These are phyloP conservation scores for Ictalurus furcatus DNA, from an alignment of 2,113 vertebrate genomes.

Conservation along the genomic window DNA sequence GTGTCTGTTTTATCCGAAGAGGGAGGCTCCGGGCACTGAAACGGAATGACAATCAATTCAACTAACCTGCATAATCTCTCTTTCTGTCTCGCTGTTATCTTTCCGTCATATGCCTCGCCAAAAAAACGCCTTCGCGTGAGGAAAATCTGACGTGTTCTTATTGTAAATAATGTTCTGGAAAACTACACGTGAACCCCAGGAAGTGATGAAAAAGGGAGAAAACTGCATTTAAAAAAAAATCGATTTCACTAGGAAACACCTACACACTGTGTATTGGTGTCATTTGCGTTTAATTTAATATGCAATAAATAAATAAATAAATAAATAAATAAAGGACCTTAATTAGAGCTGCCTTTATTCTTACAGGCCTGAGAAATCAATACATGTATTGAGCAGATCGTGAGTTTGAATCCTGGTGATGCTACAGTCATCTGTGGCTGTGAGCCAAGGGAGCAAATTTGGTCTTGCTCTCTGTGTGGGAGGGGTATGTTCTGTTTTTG, in stretches of 20 bases:
- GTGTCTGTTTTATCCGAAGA: background rate
- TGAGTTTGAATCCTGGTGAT: background rate
- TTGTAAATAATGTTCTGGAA: background rate
- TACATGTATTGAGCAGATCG: background rate
- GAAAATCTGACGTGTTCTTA: background rate
- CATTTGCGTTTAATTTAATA: background rate
- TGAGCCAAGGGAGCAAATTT: background rate
- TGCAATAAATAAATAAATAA: background rate
- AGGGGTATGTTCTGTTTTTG: background rate
- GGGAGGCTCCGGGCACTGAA: background rate
- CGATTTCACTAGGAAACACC: background rate
- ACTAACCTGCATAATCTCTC: background rate
- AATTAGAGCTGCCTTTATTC: background rate
- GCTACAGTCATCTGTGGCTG: background rate
- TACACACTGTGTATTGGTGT: background rate
- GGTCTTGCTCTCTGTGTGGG: background rate
- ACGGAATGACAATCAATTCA: background rate
- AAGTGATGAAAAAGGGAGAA: background rate
- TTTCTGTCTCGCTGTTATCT: conserved; percentile 3
- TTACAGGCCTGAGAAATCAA: background rate
- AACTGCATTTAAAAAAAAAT: background rate
- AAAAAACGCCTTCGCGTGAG: background rate
- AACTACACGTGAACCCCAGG: background rate
- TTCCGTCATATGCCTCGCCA: background rate
- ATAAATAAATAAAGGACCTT: background rate